Conservation (phyloP, 2,797 vertebrate genomes). For the Delichon dasypus region DNA sequence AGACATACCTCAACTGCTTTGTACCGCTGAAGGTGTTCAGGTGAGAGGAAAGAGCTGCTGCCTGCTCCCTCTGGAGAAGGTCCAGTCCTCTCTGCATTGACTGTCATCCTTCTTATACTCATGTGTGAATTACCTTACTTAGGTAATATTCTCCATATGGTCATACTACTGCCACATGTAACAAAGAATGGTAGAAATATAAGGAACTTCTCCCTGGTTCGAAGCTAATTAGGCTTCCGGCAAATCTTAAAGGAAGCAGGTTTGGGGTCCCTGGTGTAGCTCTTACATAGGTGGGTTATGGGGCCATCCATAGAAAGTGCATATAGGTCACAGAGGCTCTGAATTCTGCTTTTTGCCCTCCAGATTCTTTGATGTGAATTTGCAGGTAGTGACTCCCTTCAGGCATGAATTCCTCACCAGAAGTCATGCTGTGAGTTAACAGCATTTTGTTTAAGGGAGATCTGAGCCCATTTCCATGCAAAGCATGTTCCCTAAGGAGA, state of each 20-base stretch:
- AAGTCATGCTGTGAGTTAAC: neutral
- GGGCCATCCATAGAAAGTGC: neutral
- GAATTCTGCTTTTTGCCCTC: neutral
- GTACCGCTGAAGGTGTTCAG: neutral
- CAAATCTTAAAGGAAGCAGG: neutral
- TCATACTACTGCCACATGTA: neutral
- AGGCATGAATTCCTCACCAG: neutral
- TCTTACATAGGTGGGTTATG: neutral
- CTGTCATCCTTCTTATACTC: neutral
- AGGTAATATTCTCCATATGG: neutral
- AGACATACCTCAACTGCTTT: neutral
- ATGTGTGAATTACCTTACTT: neutral
- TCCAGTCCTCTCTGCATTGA: neutral
- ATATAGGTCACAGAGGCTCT: accelerated
- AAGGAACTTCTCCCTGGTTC: neutral
- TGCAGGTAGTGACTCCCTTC: neutral
- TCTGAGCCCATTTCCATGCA: neutral
- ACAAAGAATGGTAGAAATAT: neutral
- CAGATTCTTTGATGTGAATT: neutral
- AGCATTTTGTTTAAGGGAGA: neutral
- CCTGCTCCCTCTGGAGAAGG: neutral
- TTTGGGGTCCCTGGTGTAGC: neutral
- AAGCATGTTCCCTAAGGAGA: neutral
- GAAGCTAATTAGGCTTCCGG: neutral
- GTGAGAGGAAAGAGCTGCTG: neutral